Evolutionary conservation across 2,113 vertebrate genomes (phyloP), one percentile per base, ranked within the genome.

Genomic region (Oplegnathus fasciatus): DNA sequence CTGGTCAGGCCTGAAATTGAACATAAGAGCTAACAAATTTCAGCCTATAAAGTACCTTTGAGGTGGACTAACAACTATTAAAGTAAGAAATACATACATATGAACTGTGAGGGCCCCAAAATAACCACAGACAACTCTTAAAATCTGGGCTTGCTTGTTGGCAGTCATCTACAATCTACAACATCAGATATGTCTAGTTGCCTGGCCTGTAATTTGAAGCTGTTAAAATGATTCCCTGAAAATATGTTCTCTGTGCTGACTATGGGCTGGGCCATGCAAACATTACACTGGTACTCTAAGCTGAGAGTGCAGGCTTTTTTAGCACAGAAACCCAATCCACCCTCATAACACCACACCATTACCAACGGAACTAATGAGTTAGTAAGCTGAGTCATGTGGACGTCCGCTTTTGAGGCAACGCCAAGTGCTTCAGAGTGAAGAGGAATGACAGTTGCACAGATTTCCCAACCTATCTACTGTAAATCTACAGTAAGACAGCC

Each of bases 361-460:
- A 87, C 58, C 10, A 52, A 68, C 4, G 4, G 54, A 75, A 75
- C 76, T 79, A 79, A 87, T 78, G 75, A 83, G 60, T 78, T 73
- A 65, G 48, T 52, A 72, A 75, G 79, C 82, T 28, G 75, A 83
- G 78, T 90, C 82, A 82, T 85, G 79, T 76, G 54, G 67, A 42
- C 65, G 32, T 81, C 66, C 54, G 72, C 61, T 78, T 76, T 72
- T 50, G 62, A 17, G n/a, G 65, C 75, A 28, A 48, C 30, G 22
- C 58, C 3, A 46, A 86, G 75, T 15, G 54, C 81, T 86, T 79
- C 60, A 72, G 50, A 79, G 57, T 40, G 46, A 80, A 54, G 69
- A 60, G 37, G 34, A n/a, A 46, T 24, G 58, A 85, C 86, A 73
- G 77, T 66, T 61, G 66, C 65, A 55, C 75, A 55, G 50, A 86